These are phyloP conservation scores for Brachionus rubens DNA, from an alignment of 1,140 invertebrate species.

Conservation along the genomic window DNA sequence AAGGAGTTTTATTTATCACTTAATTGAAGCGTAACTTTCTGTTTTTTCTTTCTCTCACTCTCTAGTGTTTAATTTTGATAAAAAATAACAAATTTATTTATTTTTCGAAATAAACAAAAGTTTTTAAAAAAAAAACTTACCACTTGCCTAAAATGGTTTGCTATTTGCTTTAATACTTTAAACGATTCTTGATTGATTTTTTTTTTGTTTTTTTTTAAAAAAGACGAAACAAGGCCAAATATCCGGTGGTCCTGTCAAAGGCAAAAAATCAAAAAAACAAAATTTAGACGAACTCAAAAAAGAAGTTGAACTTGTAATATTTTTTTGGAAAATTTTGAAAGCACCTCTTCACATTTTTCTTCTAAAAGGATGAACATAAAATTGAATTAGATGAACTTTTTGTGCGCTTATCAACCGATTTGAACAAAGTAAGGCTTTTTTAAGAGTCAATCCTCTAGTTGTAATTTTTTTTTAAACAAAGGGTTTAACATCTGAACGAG, in stretches of 20 bases:
- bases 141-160: too few relatives aligned
- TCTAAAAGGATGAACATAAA: conserved; percentile 39
- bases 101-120: background rate
- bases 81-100: background rate
- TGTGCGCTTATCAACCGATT: background rate
- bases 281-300: conserved; percentile 42
- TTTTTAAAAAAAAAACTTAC: too few relatives aligned
- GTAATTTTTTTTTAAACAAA: background rate
- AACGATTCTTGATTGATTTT: background rate
- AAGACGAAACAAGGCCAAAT: background rate
- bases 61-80: background rate
- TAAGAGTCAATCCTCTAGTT: background rate
- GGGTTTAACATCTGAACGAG: conserved; percentile 26
- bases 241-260: background rate
- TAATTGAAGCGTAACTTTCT: conserved; percentile 18
- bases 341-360: too few relatives aligned
- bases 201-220: background rate
- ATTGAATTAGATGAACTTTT: conserved; percentile 29
- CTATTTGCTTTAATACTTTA: background rate
- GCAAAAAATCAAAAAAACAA: conserved; percentile 17
- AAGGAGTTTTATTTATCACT: background rate
- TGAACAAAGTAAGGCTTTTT: background rate
- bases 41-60: background rate
- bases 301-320: conserved; percentile 35
- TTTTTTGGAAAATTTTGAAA: too few relatives aligned